phyloP scores from a whole-genome alignment of 2,113 vertebrate species.

The Marmota flaviventris region DNA sequence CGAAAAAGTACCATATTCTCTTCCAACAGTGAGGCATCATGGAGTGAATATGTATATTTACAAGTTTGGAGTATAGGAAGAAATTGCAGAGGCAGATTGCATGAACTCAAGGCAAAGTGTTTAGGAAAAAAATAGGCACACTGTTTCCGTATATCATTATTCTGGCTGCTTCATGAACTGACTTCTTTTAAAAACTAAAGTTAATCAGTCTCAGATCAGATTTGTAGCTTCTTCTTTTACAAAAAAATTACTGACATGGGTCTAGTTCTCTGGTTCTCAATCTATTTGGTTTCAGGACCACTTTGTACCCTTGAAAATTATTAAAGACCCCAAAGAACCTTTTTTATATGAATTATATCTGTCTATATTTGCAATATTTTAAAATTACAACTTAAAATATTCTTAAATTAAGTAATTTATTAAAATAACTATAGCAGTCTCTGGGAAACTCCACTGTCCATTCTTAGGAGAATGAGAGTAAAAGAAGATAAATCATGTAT shows the following conservation, averaged over 20 bases:
- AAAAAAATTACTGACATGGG: background rate
- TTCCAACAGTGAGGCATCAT: conserved; percentile 82
- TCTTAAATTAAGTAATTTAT: background rate
- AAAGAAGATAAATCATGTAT: background rate
- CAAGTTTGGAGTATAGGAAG: background rate
- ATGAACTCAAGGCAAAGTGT: background rate
- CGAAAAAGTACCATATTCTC: conserved; percentile 71
- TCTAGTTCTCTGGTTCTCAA: background rate
- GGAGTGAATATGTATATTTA: conserved; percentile 75
- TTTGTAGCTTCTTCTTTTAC: background rate
- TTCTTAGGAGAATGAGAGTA: background rate
- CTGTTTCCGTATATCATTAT: background rate
- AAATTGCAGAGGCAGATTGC: background rate
- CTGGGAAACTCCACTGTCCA: background rate
- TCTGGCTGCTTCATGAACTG: background rate
- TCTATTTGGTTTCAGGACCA: background rate
- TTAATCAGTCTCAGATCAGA: background rate
- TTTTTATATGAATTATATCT: background rate
- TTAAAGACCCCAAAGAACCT: background rate
- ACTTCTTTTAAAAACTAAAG: conserved; percentile 32
- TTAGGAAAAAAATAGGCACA: background rate
- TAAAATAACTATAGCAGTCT: background rate
- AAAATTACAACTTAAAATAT: background rate
- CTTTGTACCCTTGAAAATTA: background rate
- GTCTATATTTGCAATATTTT: background rate